A percentile compares a stretch with the other conserved stretches of the same genome.
Conservation (phyloP, 2,888 invertebrate species). For the Eilema sororculum region DNA sequence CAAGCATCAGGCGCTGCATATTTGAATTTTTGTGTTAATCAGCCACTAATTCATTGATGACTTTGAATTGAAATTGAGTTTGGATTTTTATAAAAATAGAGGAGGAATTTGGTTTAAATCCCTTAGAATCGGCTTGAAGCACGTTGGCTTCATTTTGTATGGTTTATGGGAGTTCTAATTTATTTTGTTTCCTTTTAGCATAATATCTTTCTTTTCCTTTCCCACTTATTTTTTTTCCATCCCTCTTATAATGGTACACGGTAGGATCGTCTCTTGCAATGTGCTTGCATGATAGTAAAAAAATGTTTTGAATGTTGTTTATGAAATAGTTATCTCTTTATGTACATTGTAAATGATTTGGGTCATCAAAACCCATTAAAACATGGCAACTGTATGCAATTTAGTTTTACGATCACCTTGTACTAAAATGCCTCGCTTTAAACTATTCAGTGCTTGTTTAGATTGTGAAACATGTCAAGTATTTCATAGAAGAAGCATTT, state of each 20-base stretch:
- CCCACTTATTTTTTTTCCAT: neutral
- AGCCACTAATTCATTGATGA: no score
- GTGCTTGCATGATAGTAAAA: neutral
- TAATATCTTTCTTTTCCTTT: neutral
- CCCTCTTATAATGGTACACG: neutral
- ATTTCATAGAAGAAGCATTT: slow-evolving; percentile 1
- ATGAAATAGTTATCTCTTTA: neutral
- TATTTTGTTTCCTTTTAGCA: neutral
- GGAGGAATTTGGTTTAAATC: neutral
- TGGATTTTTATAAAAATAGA: neutral
- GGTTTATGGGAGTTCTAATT: neutral
- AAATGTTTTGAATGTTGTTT: neutral
- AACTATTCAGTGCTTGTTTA: neutral
- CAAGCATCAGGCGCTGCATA: no score
- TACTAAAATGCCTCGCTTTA: neutral
- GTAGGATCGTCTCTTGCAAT: neutral
- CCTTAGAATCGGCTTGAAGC: neutral
- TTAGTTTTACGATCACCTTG: slow-evolving; percentile 1
- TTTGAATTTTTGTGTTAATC: neutral
- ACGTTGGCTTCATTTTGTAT: neutral
- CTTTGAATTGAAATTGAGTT: neutral
- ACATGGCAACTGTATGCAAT: neutral
- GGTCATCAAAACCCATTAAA: neutral
- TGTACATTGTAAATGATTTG: neutral
- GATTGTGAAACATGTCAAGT: slow-evolving; percentile 2